Evolutionary conservation across 2,797 vertebrate species (phyloP), one percentile per base, ranked within the genome.

Genomic region (Neostethus bicornis): DNA sequence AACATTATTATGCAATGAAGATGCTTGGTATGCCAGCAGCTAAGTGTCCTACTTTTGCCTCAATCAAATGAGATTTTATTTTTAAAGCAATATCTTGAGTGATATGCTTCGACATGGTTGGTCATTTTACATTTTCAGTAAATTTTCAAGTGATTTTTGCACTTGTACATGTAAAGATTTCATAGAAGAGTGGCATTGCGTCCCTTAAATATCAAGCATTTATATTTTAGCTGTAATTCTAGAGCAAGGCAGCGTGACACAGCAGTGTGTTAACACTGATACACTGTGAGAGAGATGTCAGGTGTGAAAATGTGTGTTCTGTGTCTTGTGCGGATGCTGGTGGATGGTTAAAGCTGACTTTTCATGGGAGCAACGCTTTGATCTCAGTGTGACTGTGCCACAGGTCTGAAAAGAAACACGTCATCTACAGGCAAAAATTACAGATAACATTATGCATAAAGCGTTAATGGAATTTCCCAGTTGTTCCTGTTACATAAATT

Each of bases 271-370:
- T 78, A 45, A 47, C 52, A 41, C 35, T 67, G 67, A 77, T 38
- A 12, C 61, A 58, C 17, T 64, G 29, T 62, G 74, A 76, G 54
- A 48, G 56, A 57, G 48, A 52, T 75, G 70, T 70, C 51, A 70
- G 64, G 60, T 80, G 73, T 70, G 69, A 66, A 56, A 28, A 52
- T 45, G 66, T 32, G 31, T 67, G 65, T 32, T 48, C 51, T 42
- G 38, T n/a, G 5, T 20, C 25, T 29, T 14, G 56, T 35, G 17
- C 26, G 10, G 16, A 14, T 21, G 37, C 7, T 25, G 14, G 34
- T 29, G 34, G 41, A 28, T 19, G 7, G 41, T 61, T 25, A 20
- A 19, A 48, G 39, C 24, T 61, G 47, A 52, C 51, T 43, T 55
- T 66, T 51, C 49, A 41, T 10, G 23, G 47, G 17, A 20, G 20